Evolutionary conservation across 2,113 vertebrate species (phyloP).

Genomic region (Uropsilus gracilis): DNA sequence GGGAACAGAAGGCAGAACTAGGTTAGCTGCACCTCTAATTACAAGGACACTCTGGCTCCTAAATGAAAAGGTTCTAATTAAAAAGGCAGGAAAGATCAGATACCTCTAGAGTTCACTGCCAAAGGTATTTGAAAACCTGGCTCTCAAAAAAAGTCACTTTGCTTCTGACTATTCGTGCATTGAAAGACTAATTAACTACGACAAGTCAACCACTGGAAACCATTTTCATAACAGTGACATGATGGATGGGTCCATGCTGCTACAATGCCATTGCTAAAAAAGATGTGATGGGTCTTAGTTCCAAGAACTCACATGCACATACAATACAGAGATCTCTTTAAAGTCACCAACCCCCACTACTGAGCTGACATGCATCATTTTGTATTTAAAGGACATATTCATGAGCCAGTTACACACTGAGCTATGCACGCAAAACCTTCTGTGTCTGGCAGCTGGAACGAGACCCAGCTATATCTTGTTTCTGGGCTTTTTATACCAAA

Average conservation of each 20-base stretch:
- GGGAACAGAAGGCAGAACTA: conserved; percentile 55
- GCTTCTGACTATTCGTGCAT: conserved; percentile 80
- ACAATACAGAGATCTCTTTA: conserved; percentile 76
- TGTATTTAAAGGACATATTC: conserved; percentile 42
- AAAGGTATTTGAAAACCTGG: conserved; percentile 71
- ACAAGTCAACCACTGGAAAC: conserved; percentile 85
- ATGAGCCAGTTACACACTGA: neutral
- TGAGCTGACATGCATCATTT: conserved; percentile 50
- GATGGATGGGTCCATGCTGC: conserved; percentile 82
- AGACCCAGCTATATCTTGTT: neutral
- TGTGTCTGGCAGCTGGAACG: neutral
- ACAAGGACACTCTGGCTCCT: neutral
- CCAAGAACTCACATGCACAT: conserved; percentile 78
- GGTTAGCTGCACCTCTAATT: conserved; percentile 5
- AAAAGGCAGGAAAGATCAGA: conserved; percentile 67
- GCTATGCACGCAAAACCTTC: neutral
- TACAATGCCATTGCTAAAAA: conserved; percentile 67
- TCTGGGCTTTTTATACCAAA: neutral
- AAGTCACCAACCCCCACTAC: conserved; percentile 67
- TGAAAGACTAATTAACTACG: conserved; percentile 85
- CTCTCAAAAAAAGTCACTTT: conserved; percentile 80
- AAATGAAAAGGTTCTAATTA: conserved; percentile 74
- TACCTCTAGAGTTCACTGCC: conserved; percentile 70
- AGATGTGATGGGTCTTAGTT: conserved; percentile 76
- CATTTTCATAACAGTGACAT: conserved; percentile 77